Base-by-base conservation (phyloP, 2,113 vertebrate species). In the Carassius gibelio region DNA sequence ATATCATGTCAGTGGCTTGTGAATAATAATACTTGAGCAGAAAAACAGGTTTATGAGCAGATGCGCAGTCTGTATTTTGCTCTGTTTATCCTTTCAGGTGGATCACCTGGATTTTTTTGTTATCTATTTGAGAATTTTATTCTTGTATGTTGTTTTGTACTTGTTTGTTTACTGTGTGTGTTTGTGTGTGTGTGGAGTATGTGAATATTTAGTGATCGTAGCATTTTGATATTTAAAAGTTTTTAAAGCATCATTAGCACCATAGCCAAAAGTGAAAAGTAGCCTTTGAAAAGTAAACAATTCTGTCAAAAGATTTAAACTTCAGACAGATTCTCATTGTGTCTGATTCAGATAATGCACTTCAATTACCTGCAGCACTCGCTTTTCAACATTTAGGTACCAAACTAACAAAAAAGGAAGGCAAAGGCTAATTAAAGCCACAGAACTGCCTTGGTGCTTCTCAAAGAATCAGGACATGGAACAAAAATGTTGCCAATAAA, bases 91-190 rank as follows among this genome's bases (percentile, higher is more conserved):
- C 34, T 72, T 80, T 45, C 75, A 52, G 52, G 23, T 19, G 11
- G 36, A 36, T 59, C 66, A 74, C 52, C 64, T 62, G 55, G 19
- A 64, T 15, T 66, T 52, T 71, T 77, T 82, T 59, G 23, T 71
- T 69, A 42, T 59, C n/a, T 11, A 0, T 55, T 87, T 42, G 5
- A 84, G 74, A 61, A 34, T 48, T 36, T 8, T 48, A 50, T 75
- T 69, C 34, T 59, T 81, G 68, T 87, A 64, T 36, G 26, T 66
- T 15, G 68, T 50, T 82, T 74, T 77, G 17, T 76, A 84, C 48
- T 81, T 74, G 52, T 82, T 82, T 26, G 64, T 78, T 45, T 42
- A n/a, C 30, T 75, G 62, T 45, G 42, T 59, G 34, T 62, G 48
- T 13, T 10, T 42, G 55, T 75, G 62, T 66, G 66, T 59, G 34